These are phyloP conservation scores for Erebia ligea DNA, from an alignment of 2,888 invertebrate species.

Conservation along the genomic window DNA sequence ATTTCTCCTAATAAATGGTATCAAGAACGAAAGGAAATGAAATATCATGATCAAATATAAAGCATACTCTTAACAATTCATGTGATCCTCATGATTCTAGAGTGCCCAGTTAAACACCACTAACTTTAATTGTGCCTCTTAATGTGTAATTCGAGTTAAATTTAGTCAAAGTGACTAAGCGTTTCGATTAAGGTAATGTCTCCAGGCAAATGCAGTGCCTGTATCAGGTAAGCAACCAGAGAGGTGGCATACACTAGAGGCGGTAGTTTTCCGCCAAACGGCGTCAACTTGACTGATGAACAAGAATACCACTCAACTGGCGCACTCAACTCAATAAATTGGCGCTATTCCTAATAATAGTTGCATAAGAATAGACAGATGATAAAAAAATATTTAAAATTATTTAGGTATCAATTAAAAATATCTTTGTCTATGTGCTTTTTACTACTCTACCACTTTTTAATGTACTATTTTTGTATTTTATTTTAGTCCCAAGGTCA, in stretches of 20 bases:
- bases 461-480: no score
- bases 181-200: conserved; percentile 40
- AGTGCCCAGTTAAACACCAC: conserved; percentile 13
- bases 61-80: conserved; percentile 1
- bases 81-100: conserved; percentile 11
- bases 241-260: not conserved
- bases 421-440: no score
- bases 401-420: no score
- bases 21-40: not conserved
- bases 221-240: conserved; percentile 10
- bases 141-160: conserved; percentile 35
- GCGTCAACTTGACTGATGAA: not conserved
- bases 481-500: no score
- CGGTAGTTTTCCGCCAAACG: not conserved
- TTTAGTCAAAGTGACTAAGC: conserved; percentile 34
- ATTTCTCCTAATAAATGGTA: no score
- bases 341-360: no score
- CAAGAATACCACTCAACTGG: not conserved
- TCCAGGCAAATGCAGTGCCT: conserved; percentile 34
- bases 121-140: conserved; percentile 22
- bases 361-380: no score
- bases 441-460: no score
- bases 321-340: no score
- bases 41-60: not conserved
- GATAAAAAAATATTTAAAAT: no score